Evolutionary conservation across 2,888 invertebrate genomes (phyloP).

Genomic region (Caenorhabditis sp.): DNA sequence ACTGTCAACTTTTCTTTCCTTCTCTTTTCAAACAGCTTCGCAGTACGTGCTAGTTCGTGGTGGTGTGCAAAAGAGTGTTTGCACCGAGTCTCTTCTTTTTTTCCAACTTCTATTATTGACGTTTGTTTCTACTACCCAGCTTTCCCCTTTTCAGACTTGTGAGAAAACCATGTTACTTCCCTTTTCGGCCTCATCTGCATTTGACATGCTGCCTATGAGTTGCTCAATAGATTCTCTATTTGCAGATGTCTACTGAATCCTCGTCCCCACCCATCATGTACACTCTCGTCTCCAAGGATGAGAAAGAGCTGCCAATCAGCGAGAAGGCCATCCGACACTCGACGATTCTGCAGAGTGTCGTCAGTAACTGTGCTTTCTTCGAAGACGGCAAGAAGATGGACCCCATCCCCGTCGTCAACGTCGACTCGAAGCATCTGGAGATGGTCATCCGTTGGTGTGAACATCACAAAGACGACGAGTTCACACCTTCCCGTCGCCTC

Average conservation of each 20-base stretch:
- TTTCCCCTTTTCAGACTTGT: not conserved
- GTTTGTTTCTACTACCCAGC: not conserved
- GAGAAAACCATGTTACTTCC: too few relatives aligned
- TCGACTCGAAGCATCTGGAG: not conserved
- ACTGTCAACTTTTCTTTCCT: too few relatives aligned
- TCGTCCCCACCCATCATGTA: not conserved
- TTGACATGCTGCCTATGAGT: not conserved
- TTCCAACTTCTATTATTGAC: not conserved
- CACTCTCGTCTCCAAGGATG: not conserved
- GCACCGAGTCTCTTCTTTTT: not conserved
- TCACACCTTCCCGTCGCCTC: too few relatives aligned
- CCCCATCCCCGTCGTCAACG: not conserved
- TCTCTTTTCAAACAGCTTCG: not conserved
- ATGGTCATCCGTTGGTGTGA: conserved; percentile 4
- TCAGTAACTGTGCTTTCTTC: not conserved
- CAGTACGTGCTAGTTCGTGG: not conserved
- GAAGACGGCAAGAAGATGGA: not conserved
- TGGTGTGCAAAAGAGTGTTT: not conserved
- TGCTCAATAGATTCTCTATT: not conserved
- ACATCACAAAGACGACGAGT: conserved; percentile 1
- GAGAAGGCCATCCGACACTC: not conserved
- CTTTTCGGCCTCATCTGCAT: too few relatives aligned
- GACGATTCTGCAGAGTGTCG: not conserved
- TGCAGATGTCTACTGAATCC: not conserved
- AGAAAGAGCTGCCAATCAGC: not conserved